These are phyloP conservation scores for Ochlodes sylvanus DNA, from an alignment of 2,888 invertebrate genomes.

Conservation along the genomic window DNA sequence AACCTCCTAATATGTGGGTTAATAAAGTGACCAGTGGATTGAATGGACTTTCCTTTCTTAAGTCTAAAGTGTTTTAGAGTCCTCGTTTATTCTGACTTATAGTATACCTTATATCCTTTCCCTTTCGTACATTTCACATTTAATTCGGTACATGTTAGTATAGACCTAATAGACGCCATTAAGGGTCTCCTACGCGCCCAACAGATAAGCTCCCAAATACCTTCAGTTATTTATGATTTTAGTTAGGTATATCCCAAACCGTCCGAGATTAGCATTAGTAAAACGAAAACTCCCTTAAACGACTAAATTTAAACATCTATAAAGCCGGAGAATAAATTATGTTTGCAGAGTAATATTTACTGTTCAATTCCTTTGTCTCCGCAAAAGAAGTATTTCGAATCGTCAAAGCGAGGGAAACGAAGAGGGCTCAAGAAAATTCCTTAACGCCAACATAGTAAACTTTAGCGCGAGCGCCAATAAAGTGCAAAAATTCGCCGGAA, in stretches of 20 bases:
- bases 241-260: slow-evolving; percentile 43
- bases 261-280: slow-evolving; percentile 43
- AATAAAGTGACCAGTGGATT: not conserved
- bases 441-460: slow-evolving; percentile 51
- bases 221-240: slow-evolving; percentile 47
- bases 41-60: not conserved
- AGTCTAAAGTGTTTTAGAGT: not conserved
- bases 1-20: not conserved
- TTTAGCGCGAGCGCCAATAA: slow-evolving; percentile 60
- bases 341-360: slow-evolving; percentile 35
- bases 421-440: slow-evolving; percentile 37
- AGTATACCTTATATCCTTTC: not conserved
- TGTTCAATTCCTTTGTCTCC: slow-evolving; percentile 37
- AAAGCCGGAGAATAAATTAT: slow-evolving; percentile 33
- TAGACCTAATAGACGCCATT: slow-evolving; percentile 21
- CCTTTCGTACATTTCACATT: slow-evolving; percentile 1
- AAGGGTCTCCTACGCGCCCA: slow-evolving; percentile 45
- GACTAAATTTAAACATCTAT: slow-evolving; percentile 36
- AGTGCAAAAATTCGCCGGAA: slow-evolving; percentile 59
- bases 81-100: not conserved
- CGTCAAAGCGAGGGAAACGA: slow-evolving; percentile 32
- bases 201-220: slow-evolving; percentile 47
- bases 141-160: slow-evolving; percentile 6
- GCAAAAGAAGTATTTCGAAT: slow-evolving; percentile 34
- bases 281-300: slow-evolving; percentile 33